A percentile compares a stretch with the other conserved stretches of the same genome.
phyloP scores from a whole-genome alignment of 2,113 vertebrate species.

The Myotis davidii region DNA sequence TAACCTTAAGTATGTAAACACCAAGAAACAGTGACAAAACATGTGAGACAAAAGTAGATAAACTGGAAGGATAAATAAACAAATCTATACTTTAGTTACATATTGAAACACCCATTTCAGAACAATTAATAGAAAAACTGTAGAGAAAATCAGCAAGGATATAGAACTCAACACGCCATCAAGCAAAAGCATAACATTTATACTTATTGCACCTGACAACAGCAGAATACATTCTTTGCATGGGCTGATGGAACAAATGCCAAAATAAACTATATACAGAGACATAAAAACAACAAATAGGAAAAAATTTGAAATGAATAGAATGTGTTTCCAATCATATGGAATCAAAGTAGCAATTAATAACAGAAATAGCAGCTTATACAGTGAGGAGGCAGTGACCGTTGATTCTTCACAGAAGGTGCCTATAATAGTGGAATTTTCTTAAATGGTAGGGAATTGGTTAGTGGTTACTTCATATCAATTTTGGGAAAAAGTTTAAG shows the following conservation, averaged over 20 bases:
- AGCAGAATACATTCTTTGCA: neutral
- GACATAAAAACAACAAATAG: neutral
- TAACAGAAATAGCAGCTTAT: neutral
- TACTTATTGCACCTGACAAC: neutral
- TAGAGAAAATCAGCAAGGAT: neutral
- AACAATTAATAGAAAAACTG: neutral
- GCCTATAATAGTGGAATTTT: neutral
- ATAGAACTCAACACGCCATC: neutral
- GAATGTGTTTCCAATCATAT: neutral
- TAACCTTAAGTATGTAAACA: neutral
- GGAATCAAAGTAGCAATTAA: neutral
- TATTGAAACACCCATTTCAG: neutral
- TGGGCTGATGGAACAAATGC: neutral
- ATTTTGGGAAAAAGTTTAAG: neutral
- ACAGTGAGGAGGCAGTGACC: neutral
- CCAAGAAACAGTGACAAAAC: neutral
- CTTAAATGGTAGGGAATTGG: neutral
- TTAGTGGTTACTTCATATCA: neutral
- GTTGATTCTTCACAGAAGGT: neutral
- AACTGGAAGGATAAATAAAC: neutral
- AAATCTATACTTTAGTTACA: neutral
- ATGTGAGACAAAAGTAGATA: neutral
- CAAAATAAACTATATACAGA: neutral
- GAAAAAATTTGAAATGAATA: neutral
- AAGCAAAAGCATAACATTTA: neutral